These are phyloP conservation scores for Peromyscus aztecus DNA, from an alignment of 2,797 vertebrate genomes.

Conservation along the genomic window DNA sequence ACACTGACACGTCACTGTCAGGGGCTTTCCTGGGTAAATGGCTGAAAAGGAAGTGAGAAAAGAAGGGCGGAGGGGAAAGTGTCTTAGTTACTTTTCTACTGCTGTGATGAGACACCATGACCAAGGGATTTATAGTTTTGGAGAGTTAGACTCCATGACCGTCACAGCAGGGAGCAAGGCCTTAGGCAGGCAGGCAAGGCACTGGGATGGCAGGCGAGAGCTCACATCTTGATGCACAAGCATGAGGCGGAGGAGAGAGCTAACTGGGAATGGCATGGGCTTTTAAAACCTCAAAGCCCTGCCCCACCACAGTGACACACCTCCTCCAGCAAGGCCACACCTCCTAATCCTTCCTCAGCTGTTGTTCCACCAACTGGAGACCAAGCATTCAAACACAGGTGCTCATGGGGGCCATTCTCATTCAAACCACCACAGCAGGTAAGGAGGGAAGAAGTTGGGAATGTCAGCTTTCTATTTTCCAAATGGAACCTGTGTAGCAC, in stretches of 20 bases:
- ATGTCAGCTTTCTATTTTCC: slow-evolving; percentile 70
- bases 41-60: slow-evolving; percentile 75
- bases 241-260: background rate
- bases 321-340: background rate
- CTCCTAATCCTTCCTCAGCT: background rate
- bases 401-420: background rate
- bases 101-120: background rate
- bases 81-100: background rate
- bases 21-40: slow-evolving; percentile 54
- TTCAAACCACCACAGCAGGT: background rate
- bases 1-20: slow-evolving; percentile 56
- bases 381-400: background rate
- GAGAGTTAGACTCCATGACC: background rate
- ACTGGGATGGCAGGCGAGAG: background rate
- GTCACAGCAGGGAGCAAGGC: background rate
- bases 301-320: background rate
- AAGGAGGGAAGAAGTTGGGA: background rate
- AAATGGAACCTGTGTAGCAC: slow-evolving; percentile 35
- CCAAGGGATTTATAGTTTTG: background rate
- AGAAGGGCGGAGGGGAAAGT: background rate
- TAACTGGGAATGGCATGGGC: background rate
- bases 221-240: background rate
- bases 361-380: background rate
- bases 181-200: too few species aligned
- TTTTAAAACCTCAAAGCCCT: background rate